Conservation (phyloP, 2,797 vertebrate species). For the Thaleichthys pacificus region DNA sequence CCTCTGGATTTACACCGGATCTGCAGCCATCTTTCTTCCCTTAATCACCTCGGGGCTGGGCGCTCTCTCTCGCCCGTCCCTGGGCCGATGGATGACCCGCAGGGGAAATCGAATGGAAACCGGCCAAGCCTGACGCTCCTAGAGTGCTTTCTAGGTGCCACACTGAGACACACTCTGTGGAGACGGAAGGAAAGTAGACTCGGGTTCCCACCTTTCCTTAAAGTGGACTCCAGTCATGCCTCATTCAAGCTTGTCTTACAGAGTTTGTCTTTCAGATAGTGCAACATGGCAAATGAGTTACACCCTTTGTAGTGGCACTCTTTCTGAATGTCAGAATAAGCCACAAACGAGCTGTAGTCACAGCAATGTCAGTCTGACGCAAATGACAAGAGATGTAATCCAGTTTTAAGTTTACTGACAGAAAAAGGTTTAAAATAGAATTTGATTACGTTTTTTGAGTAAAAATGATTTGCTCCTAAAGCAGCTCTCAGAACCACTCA, state of each 20-base stretch:
- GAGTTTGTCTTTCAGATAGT: not conserved
- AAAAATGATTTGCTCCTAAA: too few species aligned
- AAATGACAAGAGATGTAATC: too few species aligned
- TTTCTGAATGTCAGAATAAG: too few species aligned
- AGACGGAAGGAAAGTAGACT: not conserved
- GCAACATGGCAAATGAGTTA: not conserved
- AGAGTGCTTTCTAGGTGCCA: slow-evolving; percentile 58
- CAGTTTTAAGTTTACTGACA: too few species aligned
- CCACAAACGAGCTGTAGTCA: too few species aligned
- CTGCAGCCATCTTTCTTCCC: slow-evolving; percentile 70
- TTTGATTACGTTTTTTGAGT: too few species aligned
- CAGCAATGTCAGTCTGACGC: too few species aligned
- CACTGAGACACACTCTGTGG: slow-evolving; percentile 15
- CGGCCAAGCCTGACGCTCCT: slow-evolving; percentile 67
- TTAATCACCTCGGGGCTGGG: slow-evolving; percentile 72
- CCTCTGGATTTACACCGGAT: slow-evolving; percentile 73
- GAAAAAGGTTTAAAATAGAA: too few species aligned
- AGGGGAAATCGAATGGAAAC: slow-evolving; percentile 74
- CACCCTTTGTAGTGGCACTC: too few species aligned
- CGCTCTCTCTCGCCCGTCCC: slow-evolving; percentile 56
- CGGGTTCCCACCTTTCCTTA: not conserved
- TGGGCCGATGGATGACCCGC: slow-evolving; percentile 70
- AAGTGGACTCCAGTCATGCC: not conserved
- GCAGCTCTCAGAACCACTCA: too few species aligned
- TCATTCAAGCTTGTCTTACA: not conserved